Evolutionary conservation across 1,140 invertebrate genomes (phyloP).

Genomic region (Portunus trituberculatus): DNA sequence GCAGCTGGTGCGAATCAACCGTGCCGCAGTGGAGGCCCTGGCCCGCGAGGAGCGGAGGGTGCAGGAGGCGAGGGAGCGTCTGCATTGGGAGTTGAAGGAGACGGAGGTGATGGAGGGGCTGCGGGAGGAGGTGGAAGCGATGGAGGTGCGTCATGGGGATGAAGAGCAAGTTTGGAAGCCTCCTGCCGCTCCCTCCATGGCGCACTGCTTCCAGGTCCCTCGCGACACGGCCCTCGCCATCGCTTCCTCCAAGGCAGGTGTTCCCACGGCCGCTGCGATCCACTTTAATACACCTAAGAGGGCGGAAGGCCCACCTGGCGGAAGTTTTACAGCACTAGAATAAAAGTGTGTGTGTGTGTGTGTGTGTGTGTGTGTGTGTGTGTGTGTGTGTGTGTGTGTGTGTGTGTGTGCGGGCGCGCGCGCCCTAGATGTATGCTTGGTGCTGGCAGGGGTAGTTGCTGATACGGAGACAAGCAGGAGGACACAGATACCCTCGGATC

Average conservation of each 20-base stretch:
- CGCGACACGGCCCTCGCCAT: neutral
- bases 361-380: too few relatives aligned
- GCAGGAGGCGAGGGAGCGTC: neutral
- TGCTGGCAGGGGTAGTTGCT: too few relatives aligned
- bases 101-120: neutral
- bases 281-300: too few relatives aligned
- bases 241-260: neutral
- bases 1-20: neutral
- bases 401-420: too few relatives aligned
- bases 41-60: neutral
- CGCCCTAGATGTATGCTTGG: too few relatives aligned
- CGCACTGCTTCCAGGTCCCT: too few relatives aligned
- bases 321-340: too few relatives aligned
- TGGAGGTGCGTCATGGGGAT: neutral
- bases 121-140: neutral
- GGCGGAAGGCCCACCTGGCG: too few relatives aligned
- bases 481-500: too few relatives aligned
- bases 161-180: neutral
- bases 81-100: neutral
- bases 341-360: too few relatives aligned
- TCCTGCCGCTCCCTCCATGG: neutral
- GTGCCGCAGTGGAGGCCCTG: neutral
- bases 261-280: neutral
- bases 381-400: too few relatives aligned
- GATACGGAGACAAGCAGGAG: too few relatives aligned